These are phyloP conservation scores for Aurelia aurita DNA, from an alignment of 30 jellyfish, hydroid and myxozoan species.

Conservation along the genomic window DNA sequence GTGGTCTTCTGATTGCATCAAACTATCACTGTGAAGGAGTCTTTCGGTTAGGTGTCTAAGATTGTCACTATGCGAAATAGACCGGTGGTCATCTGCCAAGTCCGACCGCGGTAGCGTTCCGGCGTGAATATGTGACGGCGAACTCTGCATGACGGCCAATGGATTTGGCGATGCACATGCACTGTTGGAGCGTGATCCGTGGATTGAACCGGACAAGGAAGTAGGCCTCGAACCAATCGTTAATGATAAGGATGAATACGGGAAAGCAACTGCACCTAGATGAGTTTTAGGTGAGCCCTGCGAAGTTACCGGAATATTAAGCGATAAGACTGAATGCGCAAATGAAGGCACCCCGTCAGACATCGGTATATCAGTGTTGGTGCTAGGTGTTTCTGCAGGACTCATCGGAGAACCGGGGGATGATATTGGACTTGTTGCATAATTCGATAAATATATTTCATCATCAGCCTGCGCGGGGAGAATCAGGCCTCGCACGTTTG, in stretches of 20 bases:
- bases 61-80: conserved; percentile 44
- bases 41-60: conserved; percentile 57
- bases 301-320: conserved; percentile 19
- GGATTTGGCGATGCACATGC: conserved; percentile 77
- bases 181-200: conserved; percentile 79
- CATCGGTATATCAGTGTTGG: background rate
- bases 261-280: conserved; percentile 73
- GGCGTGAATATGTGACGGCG: conserved; percentile 14
- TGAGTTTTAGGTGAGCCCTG: conserved; percentile 54
- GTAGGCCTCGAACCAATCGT: conserved; percentile 73
- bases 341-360: conserved; percentile 22
- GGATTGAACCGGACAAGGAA: conserved; percentile 48
- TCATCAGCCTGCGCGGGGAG: conserved; percentile 26
- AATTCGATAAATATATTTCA: conserved; percentile 18
- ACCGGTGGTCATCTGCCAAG: background rate
- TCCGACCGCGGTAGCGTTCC: background rate
- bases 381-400: conserved; percentile 46
- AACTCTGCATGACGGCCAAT: conserved; percentile 23
- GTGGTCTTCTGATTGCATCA: conserved; percentile 29
- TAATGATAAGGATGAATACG: conserved; percentile 85
- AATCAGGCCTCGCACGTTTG: background rate
- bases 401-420: conserved; percentile 93
- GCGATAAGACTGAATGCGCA: conserved; percentile 56
- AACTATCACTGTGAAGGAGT: conserved; percentile 38
- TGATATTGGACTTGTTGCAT: conserved; percentile 77